Evolutionary conservation across 2,113 vertebrate species (phyloP), one percentile per base, ranked within the genome.

Genomic region (Solea senegalensis): DNA sequence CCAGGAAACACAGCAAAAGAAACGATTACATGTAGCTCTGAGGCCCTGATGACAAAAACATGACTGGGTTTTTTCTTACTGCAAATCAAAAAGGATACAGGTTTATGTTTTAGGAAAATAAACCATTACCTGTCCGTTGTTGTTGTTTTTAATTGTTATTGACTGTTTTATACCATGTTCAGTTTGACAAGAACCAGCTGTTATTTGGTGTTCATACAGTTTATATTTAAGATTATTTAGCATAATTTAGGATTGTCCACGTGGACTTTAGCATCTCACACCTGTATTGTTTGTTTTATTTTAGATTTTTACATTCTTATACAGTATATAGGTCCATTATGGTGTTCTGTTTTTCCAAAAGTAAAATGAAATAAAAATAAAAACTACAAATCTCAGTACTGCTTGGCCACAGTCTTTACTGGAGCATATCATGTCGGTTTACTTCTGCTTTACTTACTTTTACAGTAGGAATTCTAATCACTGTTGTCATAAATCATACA

Each of bases 1-100:
- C 46, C 34, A 7, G 59, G 27, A 52, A 82, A 72, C 64, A 74
- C 45, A 59, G 65, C 51, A 39, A 16, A 39, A 16, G 50, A 63
- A 74, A 69, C 61, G 11, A 79, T 71, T 72, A 52, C 48, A 74
- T 83, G 65, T 78, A 45, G 39, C 67, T 71, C 61, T 16, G 62
- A 73, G 64, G 60, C 74, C 49, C 57, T 15, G 67, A 43, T 59
- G 55, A 64, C 12, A 55, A 34, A 12, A 74, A 67, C 27, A 46
- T 67, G 67, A 53, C 46, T 34, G 58, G 44, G 44, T 44, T 64
- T 70, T 76, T 65, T 57, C 61, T 54, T 26, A 21, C 39, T 10
- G 28, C 50, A 34, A 21, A 7, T 26, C 11, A 39, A 48, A 69
- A 34, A 27, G 52, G 15, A 6, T 21, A 54, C 10, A 65, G 40